These are phyloP conservation scores for Sardina pilchardus DNA, from an alignment of 2,113 vertebrate genomes.

Conservation along the genomic window DNA sequence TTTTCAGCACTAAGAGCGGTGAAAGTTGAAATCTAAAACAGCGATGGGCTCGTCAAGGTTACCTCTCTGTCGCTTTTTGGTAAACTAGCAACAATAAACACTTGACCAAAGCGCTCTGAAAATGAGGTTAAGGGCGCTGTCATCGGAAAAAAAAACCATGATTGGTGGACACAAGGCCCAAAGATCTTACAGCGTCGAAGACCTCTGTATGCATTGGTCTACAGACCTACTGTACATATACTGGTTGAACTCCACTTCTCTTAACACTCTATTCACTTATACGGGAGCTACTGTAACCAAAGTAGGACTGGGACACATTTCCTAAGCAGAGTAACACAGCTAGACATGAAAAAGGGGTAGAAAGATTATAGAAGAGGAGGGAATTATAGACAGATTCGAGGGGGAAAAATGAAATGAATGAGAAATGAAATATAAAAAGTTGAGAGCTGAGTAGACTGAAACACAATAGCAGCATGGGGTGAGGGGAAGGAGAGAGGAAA, in stretches of 20 bases:
- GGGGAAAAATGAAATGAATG: not conserved
- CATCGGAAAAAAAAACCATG: no score
- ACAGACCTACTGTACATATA: no score
- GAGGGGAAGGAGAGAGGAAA: slow-evolving; percentile 26
- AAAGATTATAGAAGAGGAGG: not conserved
- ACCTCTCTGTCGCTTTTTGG: no score
- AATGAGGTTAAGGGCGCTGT: no score
- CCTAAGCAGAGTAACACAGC: not conserved
- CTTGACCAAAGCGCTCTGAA: no score
- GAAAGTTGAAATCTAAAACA: no score
- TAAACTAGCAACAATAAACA: no score
- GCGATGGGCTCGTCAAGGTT: no score
- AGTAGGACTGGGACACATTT: not conserved
- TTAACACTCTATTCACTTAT: not conserved
- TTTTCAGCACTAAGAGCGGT: no score
- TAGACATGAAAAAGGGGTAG: not conserved
- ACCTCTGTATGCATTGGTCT: no score
- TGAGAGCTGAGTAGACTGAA: not conserved
- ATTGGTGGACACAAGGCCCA: no score
- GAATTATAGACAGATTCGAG: not conserved
- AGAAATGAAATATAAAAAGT: not conserved
- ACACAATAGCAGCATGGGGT: not conserved
- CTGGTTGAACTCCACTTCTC: not conserved
- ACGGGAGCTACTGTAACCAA: not conserved
- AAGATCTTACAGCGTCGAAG: no score